Evolutionary conservation across 1,140 invertebrate genomes (phyloP).

Genomic region (Wasmannia auropunctata): DNA sequence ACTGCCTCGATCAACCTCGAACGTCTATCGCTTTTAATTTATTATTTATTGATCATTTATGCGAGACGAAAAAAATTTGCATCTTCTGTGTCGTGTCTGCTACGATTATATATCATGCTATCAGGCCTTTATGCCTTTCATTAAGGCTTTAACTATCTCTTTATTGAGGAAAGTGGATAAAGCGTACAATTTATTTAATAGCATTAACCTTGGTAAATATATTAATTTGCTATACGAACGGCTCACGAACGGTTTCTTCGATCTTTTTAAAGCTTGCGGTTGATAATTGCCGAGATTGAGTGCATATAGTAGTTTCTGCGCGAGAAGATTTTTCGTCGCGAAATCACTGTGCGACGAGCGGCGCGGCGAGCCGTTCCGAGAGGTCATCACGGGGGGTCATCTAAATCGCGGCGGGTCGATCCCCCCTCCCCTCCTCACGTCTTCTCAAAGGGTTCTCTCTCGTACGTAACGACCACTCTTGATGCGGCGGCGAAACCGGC

Average conservation of each 20-base stretch:
- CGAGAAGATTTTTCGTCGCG: constrained; percentile 20
- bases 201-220: neutral
- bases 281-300: constrained; percentile 30
- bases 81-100: neutral
- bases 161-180: neutral
- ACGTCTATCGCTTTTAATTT: constrained; percentile 5
- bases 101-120: neutral
- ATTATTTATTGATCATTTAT: neutral
- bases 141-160: neutral
- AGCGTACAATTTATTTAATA: neutral
- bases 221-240: neutral
- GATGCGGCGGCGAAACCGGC: neutral
- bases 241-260: neutral
- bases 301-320: neutral
- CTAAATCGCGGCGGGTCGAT: constrained; percentile 33
- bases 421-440: neutral
- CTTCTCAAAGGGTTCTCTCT: constrained; percentile 1
- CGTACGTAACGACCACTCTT: constrained; percentile 19
- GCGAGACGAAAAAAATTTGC: neutral
- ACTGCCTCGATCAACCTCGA: neutral
- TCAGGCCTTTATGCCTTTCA: neutral
- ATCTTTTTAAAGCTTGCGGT: neutral
- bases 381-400: constrained; percentile 43
- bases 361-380: neutral
- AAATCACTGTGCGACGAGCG: neutral